Conservation (phyloP, 2,113 vertebrate species). For the Bubo blakistoni region DNA sequence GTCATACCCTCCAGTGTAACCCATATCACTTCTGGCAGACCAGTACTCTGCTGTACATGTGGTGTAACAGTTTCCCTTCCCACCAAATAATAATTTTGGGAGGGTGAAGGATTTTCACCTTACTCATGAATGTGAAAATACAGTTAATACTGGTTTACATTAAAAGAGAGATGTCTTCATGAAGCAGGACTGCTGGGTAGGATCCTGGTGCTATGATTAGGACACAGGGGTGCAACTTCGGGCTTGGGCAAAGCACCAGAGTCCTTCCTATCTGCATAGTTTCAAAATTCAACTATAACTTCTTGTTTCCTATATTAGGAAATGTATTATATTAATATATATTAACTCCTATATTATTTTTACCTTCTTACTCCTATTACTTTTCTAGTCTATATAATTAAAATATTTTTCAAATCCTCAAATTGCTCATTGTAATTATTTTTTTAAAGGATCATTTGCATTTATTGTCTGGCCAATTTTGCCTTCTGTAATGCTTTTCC, state of each 20-base stretch:
- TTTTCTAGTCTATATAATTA: background rate
- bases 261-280: background rate
- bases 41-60: background rate
- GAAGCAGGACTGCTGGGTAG: background rate
- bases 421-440: background rate
- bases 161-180: background rate
- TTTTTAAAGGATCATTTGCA: background rate
- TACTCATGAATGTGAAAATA: background rate
- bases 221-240: fast-evolving
- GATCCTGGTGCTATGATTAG: background rate
- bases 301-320: background rate
- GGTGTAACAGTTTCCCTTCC: background rate
- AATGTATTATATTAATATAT: no score
- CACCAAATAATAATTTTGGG: background rate
- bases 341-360: background rate
- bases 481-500: background rate
- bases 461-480: background rate
- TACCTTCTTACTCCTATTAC: background rate
- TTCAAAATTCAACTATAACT: background rate
- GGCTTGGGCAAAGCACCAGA: background rate
- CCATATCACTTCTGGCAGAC: fast-evolving
- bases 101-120: background rate
- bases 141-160: no score
- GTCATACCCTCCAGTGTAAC: fast-evolving
- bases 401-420: background rate